Evolutionary conservation across 2,888 invertebrate species (phyloP).

Genomic region (Prenolepis imparis): DNA sequence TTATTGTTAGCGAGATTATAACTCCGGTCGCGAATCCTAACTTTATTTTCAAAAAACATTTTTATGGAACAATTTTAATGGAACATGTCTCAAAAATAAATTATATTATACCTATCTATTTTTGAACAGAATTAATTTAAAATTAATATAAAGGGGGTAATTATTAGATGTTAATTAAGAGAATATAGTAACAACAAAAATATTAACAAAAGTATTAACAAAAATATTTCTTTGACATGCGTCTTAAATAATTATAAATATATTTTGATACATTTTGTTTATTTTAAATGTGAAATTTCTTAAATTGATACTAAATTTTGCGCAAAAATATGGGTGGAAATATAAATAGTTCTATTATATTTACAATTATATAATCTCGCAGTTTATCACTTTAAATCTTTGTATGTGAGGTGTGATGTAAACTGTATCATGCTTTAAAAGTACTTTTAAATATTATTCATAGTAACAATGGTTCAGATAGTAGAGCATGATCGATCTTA

Average conservation of each 20-base stretch:
- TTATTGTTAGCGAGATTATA: slow-evolving; percentile 20
- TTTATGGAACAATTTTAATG: slow-evolving; percentile 9
- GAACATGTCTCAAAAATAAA: neutral
- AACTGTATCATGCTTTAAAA: neutral
- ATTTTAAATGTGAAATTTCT: neutral
- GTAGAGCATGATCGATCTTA: slow-evolving; percentile 36
- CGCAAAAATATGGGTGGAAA: neutral
- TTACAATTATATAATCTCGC: neutral
- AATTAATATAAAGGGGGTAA: neutral
- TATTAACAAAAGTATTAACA: too few relatives aligned
- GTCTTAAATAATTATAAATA: neutral
- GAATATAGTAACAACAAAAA: too few relatives aligned
- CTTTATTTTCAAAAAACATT: neutral
- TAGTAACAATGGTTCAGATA: slow-evolving; percentile 35
- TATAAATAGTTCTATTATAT: neutral
- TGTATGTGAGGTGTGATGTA: neutral
- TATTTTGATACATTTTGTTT: neutral
- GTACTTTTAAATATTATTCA: slow-evolving; percentile 42
- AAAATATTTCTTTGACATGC: neutral
- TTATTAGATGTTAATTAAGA: neutral
- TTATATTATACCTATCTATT: too few relatives aligned
- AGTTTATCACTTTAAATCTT: neutral
- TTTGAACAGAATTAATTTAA: neutral
- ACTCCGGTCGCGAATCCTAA: neutral
- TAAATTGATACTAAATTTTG: slow-evolving; percentile 15